A percentile compares a stretch with the other conserved stretches of the same genome.
Conservation (phyloP, 2,888 invertebrate genomes). For the Archips crataeganus region DNA sequence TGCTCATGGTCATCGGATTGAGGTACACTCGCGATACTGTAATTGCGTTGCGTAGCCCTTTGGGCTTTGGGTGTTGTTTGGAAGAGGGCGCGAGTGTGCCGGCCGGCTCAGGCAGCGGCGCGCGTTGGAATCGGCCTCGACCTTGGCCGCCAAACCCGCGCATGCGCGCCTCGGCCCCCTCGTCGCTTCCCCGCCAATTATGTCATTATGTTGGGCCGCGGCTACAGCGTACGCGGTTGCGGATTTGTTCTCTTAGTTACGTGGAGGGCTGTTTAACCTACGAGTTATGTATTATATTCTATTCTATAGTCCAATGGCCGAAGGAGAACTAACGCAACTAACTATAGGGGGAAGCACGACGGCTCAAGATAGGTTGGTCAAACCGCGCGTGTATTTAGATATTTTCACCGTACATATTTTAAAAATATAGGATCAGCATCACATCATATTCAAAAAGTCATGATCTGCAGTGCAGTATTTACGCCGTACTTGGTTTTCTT, state of each 20-base stretch:
- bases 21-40: conserved; percentile 67
- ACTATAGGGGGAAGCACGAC: too few relatives aligned
- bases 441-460: too few relatives aligned
- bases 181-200: conserved; percentile 75
- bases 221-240: conserved; percentile 35
- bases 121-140: conserved; percentile 84
- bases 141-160: conserved; percentile 86
- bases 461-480: too few relatives aligned
- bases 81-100: conserved; percentile 71
- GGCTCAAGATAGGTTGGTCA: too few relatives aligned
- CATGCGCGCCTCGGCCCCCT: conserved; percentile 71
- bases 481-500: too few relatives aligned
- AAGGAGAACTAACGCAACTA: too few relatives aligned
- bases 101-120: conserved; percentile 80
- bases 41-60: conserved; percentile 64
- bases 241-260: conserved; percentile 7
- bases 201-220: conserved; percentile 75
- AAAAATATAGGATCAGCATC: too few relatives aligned
- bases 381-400: too few relatives aligned
- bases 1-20: conserved; percentile 46
- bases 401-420: too few relatives aligned
- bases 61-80: conserved; percentile 59
- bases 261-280: too few relatives aligned
- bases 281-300: too few relatives aligned
- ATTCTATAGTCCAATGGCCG: too few relatives aligned